Base-by-base conservation (phyloP, 2,113 vertebrate genomes). In the Anguilla japonica region DNA sequence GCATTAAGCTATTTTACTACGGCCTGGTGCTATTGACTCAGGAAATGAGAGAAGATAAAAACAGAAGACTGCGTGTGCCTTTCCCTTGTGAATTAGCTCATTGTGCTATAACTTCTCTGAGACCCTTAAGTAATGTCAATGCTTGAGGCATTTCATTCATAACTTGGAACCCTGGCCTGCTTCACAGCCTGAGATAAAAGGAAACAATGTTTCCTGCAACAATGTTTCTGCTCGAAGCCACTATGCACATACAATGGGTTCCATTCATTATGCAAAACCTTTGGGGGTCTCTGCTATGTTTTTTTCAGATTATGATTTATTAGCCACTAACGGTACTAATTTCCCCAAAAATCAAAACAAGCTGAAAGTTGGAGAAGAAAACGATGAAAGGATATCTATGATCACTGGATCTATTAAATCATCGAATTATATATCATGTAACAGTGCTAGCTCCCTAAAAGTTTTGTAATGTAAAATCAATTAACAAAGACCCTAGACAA, bases 261-360 rank as follows among this genome's bases (percentile, higher is more conserved):
- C 16, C 56, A 81, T 86, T 22, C 56, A 81, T 86, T 63, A 86
- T 81, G 22, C 60, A 63, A 86, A 81, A 86, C 46, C 85, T 20
- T 20, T 81, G 26, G 40, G 84, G 82, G 22, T n/a, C 15, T 79
- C 57, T 20, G 39, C 41, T 14, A n/a, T 18, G 41, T 50, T 80
- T 34, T 34, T 43, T 83, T 85, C 75, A 39, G 85, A 43, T 88
- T 41, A 85, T 78, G 75, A 88, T 88, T 85, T 75, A 88, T 87
- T 84, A 85, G 53, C 14, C 29, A 5, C 71, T 41, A 87, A 87
- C 67, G 43, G 14, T 29, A 6, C 39, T 60, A 57, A 39, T 71
- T 85, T 75, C 29, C 34, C 67, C 39, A 86, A 85, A 41, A 85
- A 83, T 87, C 83, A 71, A 88, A 88, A 82, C 79, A 16, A 50